Conservation (phyloP, 2,113 vertebrate genomes). For the Cacatua alba region DNA sequence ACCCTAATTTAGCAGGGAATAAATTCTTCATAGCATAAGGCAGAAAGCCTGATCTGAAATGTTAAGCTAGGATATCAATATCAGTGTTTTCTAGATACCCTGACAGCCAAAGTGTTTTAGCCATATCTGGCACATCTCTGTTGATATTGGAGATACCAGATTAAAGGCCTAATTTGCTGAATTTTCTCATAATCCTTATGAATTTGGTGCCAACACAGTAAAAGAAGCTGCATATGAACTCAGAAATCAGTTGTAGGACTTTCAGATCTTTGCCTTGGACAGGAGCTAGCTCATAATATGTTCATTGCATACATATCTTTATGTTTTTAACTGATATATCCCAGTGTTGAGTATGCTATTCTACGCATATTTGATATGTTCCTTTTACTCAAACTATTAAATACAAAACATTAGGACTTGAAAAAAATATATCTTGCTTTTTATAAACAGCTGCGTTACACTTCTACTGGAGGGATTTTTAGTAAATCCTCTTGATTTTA, state of each 20-base stretch:
- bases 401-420: background rate
- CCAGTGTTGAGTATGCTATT: background rate
- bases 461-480: background rate
- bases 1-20: background rate
- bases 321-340: background rate
- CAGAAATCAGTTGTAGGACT: background rate
- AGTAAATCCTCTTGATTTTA: background rate
- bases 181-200: background rate
- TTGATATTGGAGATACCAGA: background rate
- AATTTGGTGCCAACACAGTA: background rate
- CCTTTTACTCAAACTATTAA: background rate
- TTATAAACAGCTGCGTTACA: background rate
- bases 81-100: background rate
- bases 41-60: background rate
- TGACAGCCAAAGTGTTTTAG: background rate
- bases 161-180: background rate
- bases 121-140: background rate
- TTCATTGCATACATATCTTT: background rate
- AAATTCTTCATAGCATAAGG: background rate
- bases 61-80: background rate
- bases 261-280: background rate
- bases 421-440: background rate
- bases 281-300: background rate
- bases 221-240: background rate
- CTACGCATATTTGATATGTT: background rate